phyloP scores from a whole-genome alignment of 2,888 invertebrate genomes.

The Acanthopleura granulata region DNA sequence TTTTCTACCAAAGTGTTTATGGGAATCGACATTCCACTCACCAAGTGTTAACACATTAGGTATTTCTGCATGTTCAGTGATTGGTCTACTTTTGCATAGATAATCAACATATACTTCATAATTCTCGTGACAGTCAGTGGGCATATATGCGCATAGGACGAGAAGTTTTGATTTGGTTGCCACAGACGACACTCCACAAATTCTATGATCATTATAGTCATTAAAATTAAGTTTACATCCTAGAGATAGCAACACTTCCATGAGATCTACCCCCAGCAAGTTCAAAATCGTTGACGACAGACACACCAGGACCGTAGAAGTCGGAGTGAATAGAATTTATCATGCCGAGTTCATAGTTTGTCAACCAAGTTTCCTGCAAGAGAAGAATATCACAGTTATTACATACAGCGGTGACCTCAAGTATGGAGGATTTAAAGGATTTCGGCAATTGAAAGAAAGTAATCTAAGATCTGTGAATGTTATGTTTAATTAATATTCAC shows the following conservation, averaged over 20 bases:
- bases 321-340: background rate
- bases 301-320: background rate
- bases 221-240: background rate
- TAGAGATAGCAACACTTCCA: background rate
- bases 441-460: background rate
- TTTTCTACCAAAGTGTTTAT: background rate
- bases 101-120: background rate
- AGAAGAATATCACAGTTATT: background rate
- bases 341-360: background rate
- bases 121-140: background rate
- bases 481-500: background rate
- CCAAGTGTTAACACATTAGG: background rate
- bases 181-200: background rate
- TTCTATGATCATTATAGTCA: background rate
- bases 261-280: background rate
- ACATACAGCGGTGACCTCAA: background rate
- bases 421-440: background rate
- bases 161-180: background rate
- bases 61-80: background rate
- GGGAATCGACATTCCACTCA: background rate
- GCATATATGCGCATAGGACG: background rate
- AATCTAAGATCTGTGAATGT: background rate
- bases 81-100: background rate
- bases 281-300: background rate
- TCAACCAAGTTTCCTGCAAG: background rate